Evolutionary conservation across 37 sponge, comb jelly and placozoan genomes (phyloP).

Genomic region (Mnemiopsis leidyi): DNA sequence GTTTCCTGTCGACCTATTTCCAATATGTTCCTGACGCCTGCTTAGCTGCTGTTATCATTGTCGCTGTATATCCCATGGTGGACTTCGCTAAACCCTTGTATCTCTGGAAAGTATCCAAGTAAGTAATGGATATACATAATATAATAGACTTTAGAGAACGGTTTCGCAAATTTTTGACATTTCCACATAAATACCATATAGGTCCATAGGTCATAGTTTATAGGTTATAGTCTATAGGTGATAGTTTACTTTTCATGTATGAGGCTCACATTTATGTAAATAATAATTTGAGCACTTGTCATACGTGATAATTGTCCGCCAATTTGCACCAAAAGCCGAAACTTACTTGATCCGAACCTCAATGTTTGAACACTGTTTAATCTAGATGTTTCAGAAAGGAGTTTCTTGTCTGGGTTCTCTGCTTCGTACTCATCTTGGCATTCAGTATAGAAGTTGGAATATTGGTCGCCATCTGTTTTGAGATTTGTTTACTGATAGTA

Average conservation of each 20-base stretch:
- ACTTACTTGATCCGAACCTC: neutral
- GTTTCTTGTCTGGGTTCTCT: constrained; percentile 30
- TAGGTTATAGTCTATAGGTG: too few species aligned
- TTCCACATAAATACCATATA: too few species aligned
- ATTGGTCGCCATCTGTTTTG: neutral
- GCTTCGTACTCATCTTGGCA: constrained; percentile 40
- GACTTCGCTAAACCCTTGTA: constrained; percentile 19
- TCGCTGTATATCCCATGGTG: constrained; percentile 61
- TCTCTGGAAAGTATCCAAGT: constrained; percentile 58
- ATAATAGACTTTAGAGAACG: too few species aligned
- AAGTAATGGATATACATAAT: too few species aligned
- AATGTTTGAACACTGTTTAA: too few species aligned
- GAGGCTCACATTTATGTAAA: too few species aligned
- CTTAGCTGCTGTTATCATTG: constrained; percentile 51
- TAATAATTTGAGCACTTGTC: too few species aligned
- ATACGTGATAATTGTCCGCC: too few species aligned
- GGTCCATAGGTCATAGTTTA: too few species aligned
- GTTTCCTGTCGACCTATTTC: constrained; percentile 51
- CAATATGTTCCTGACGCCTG: constrained; percentile 53
- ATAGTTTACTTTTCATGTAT: too few species aligned
- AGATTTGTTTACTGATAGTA: neutral
- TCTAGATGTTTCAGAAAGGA: constrained; percentile 60
- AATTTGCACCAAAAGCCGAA: too few species aligned
- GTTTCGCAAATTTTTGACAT: too few species aligned
- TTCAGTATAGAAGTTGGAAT: constrained; percentile 34